Evolutionary conservation across 2,888 invertebrate species (phyloP).

Genomic region (Sepioteuthis lessoniana): DNA sequence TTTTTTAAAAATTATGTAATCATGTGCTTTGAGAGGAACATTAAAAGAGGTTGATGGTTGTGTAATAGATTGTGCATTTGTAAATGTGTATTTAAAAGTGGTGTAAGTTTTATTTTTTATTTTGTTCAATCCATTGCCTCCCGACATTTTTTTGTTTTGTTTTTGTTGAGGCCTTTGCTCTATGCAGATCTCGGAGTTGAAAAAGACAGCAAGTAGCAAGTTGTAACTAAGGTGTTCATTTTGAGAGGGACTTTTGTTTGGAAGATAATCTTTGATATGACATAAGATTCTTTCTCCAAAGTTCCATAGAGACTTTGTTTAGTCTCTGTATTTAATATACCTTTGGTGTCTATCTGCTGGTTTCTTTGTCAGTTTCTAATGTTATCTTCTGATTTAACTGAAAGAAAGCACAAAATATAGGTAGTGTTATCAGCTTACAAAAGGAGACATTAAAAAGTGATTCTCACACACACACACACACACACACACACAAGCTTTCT

Average conservation of each 20-base stretch:
- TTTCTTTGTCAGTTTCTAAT: neutral
- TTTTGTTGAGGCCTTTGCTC: neutral
- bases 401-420: neutral
- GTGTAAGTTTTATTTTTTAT: neutral
- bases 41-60: neutral
- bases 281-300: neutral
- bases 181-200: neutral
- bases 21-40: neutral
- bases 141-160: neutral
- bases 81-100: neutral
- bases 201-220: constrained; percentile 33
- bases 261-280: neutral
- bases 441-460: no score
- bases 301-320: neutral
- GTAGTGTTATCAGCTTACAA: neutral
- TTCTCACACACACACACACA: no score
- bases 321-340: neutral
- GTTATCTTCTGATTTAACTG: neutral
- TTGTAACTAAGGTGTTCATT: neutral
- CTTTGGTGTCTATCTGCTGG: neutral
- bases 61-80: neutral
- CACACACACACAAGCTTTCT: no score
- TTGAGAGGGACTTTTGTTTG: neutral
- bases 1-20: neutral
- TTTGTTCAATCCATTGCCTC: neutral